A percentile compares a stretch with the other conserved stretches of the same genome.
Evolutionary conservation across 2,888 invertebrate genomes (phyloP).

Genomic region (Agelastica alni): DNA sequence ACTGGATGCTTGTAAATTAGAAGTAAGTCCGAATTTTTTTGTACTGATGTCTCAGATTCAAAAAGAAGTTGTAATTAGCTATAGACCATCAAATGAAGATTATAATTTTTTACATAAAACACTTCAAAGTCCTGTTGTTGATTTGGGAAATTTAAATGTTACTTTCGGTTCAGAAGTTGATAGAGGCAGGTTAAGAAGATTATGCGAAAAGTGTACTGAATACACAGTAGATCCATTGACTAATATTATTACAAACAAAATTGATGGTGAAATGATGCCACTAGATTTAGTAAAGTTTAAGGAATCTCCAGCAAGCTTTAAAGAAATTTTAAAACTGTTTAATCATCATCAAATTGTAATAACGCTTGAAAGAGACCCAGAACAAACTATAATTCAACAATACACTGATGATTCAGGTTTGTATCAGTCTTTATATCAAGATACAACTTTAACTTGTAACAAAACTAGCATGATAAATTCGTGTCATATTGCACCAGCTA

Average conservation of each 20-base stretch:
- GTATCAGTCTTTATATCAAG: conserved; percentile 48
- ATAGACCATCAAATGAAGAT: conserved; percentile 48
- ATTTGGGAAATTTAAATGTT: conserved; percentile 49
- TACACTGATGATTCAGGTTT: conserved; percentile 49
- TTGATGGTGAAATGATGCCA: conserved; percentile 48
- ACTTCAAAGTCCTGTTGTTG: conserved; percentile 40
- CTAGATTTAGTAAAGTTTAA: conserved; percentile 46
- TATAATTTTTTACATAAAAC: conserved; percentile 42
- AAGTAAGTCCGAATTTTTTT: conserved; percentile 44
- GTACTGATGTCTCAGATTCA: conserved; percentile 48
- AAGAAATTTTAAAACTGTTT: conserved; percentile 46
- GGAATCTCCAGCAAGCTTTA: conserved; percentile 45
- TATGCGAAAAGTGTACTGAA: conserved; percentile 43
- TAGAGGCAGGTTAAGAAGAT: conserved; percentile 48
- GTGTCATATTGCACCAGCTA: conserved; percentile 41
- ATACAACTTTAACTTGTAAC: conserved; percentile 34
- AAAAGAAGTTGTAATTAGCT: conserved; percentile 44
- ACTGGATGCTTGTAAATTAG: conserved; percentile 46
- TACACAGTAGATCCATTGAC: conserved; percentile 39
- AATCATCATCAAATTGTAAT: conserved; percentile 48
- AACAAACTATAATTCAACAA: conserved; percentile 47
- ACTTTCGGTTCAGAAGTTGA: conserved; percentile 51
- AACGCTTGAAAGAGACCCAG: conserved; percentile 52
- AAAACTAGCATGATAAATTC: conserved; percentile 22
- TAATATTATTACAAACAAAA: conserved; percentile 41